Evolutionary conservation across 2,888 invertebrate species (phyloP).

Genomic region (Machimus rusticus): DNA sequence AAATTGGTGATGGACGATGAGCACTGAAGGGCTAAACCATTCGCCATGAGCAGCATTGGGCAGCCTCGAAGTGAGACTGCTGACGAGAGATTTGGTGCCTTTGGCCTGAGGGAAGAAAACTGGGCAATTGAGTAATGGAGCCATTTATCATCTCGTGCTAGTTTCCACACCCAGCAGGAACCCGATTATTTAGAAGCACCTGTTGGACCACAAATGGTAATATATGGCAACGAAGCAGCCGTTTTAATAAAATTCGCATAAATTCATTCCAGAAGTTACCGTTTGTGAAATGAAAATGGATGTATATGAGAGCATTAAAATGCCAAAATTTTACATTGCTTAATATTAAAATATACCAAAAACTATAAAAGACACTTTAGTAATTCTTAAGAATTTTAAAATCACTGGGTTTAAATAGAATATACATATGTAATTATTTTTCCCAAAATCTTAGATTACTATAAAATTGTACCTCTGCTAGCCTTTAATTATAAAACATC

Average conservation of each 20-base stretch:
- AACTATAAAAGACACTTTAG: too few species aligned
- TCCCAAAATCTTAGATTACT: too few species aligned
- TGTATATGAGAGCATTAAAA: background rate
- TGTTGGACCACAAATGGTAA: background rate
- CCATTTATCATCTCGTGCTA: background rate
- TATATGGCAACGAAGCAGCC: background rate
- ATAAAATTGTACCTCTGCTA: too few species aligned
- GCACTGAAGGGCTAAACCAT: background rate
- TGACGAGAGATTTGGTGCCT: background rate
- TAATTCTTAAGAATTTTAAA: too few species aligned
- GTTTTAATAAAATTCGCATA: background rate
- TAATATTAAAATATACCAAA: too few species aligned
- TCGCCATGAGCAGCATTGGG: background rate
- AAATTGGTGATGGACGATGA: conserved; percentile 7
- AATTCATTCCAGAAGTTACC: background rate
- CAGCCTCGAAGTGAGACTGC: background rate
- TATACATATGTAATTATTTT: too few species aligned
- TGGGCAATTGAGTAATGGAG: conserved; percentile 7
- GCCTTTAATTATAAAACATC: too few species aligned
- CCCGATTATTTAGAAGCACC: background rate
- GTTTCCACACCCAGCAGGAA: background rate
- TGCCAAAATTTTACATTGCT: too few species aligned
- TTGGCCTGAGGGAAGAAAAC: background rate
- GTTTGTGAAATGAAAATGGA: background rate
- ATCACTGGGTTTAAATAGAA: too few species aligned